Conservation (phyloP, 2,113 vertebrate species). For the Alaudala cheleensis region DNA sequence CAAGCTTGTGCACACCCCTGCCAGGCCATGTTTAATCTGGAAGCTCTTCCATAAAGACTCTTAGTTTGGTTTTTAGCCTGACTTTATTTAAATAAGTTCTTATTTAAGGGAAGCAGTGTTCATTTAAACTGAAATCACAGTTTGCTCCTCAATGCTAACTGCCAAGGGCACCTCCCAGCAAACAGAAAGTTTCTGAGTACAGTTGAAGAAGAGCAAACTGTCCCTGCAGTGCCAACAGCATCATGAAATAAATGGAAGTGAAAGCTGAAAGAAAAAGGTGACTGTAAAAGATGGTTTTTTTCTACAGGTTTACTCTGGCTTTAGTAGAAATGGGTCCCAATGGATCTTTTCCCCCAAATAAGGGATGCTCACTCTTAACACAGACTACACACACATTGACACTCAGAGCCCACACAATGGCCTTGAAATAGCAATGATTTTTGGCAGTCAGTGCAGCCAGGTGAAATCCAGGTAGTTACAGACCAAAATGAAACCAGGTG, state of each 20-base stretch:
- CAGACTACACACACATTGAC: neutral
- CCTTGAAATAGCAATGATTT: neutral
- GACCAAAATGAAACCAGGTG: neutral
- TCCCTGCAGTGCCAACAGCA: neutral
- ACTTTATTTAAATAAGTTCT: neutral
- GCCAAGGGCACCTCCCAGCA: neutral
- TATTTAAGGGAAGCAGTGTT: neutral
- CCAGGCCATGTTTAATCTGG: neutral
- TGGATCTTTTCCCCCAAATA: neutral
- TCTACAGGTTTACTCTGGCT: neutral
- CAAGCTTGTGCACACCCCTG: neutral
- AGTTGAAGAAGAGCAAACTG: neutral
- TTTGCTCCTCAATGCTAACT: neutral
- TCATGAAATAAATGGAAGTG: neutral
- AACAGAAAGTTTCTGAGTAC: neutral
- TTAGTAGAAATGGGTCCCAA: neutral
- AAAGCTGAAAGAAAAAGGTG: neutral
- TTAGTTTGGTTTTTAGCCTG: neutral
- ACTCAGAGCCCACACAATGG: neutral
- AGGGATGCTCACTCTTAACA: neutral
- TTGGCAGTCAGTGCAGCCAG: fast-evolving
- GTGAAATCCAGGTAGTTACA: neutral
- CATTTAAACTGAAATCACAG: neutral
- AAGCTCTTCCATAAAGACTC: neutral
- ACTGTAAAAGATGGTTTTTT: neutral